Evolutionary conservation across 2,113 vertebrate genomes (phyloP), one percentile per base, ranked within the genome.

Genomic region (Platysternon megacephalum): DNA sequence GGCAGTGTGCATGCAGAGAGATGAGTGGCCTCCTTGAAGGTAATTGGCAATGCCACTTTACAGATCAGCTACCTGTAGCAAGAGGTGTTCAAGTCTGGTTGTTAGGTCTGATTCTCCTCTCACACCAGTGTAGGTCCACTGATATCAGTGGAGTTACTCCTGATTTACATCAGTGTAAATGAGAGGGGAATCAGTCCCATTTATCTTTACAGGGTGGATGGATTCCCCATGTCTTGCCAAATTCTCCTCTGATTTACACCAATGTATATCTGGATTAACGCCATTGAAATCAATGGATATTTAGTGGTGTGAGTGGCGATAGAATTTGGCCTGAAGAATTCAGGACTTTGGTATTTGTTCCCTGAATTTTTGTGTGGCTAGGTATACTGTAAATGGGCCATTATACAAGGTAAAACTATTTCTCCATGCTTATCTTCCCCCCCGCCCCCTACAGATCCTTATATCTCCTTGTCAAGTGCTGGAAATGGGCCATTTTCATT

Each of bases 251-350:
- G 88, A 39, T 51, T 82, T 56, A 82, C 86, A 91, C 90, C 83
- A 61, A 28, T 80, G 88, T 93, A 94, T 91, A 91, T 89, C 78
- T 88, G 93, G 88, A 89, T 96, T 93, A 93, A 91, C 82, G 61
- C 42, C 13, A 28, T 46, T 46, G 22, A 42, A 78, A 28, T 78
- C 42, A 78, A 8, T 44, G 42, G 42, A 26, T 78, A 8, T 46
- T 78, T 76, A 76, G 74, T 28, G 24, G 42, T 44, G 12, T 46
- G 13, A 91, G 55, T n/a, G 82, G 88, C 93, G 79, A 81, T 48
- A 93, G 81, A 52, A 89, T 79, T 87, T 95, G 90, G 74, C 86
- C 88, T 85, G 78, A 94, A 95, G 91, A 89, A 88, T 91, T 83
- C 0, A 44, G 94, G 90, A 93, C 24, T 89, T 96, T 91, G 76